Base-by-base conservation (phyloP, 2,113 vertebrate species). In the Dipodomys merriami region DNA sequence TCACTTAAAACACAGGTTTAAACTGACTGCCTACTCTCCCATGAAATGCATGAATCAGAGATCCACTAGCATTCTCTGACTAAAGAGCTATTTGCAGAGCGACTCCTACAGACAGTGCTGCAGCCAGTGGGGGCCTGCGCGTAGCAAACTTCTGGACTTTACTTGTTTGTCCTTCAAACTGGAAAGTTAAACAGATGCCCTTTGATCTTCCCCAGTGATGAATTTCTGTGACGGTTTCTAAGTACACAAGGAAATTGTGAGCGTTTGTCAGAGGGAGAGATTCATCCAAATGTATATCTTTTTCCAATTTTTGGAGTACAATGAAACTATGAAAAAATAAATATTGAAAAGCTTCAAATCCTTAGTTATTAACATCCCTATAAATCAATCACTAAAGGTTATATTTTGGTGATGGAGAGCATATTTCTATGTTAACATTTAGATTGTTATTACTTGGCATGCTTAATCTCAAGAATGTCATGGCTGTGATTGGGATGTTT, bases 401-500 rank as follows among this genome's bases (percentile, higher is more conserved):
- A 83, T 71, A 33, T 57, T 85, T 91, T 74, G 77, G 30, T 69
- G 46, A 30, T 44, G 1, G 49, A 68, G 16, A 74, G 15, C 65
- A 83, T 87, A 83, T 89, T 93, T 73, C 3, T 79, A 57, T 23
- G 69, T 72, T 83, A 94, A 90, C 29, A 90, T 86, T 95, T 68
- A 91, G 27, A 44, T 78, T 91, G 93, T 92, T 93, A 78, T 83
- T 60, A 62, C 5, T 83, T 88, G 83, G 46, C 88, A 86, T 83
- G 22, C 2, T 71, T 92, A 76, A 93, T 79, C 89, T 95, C 69
- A 92, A 94, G 30, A 94, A 74, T 62, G 57, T 49, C 20, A 86
- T 5, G 11, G 53, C 53, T 57, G 53, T 57, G 53, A 57, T 18
- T 57, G 53, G 53, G 53, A 23, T 23, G 62, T 69, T 74, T 76